These are phyloP conservation scores for Dasyurus viverrinus DNA, from an alignment of 2,113 vertebrate genomes.

Conservation along the genomic window DNA sequence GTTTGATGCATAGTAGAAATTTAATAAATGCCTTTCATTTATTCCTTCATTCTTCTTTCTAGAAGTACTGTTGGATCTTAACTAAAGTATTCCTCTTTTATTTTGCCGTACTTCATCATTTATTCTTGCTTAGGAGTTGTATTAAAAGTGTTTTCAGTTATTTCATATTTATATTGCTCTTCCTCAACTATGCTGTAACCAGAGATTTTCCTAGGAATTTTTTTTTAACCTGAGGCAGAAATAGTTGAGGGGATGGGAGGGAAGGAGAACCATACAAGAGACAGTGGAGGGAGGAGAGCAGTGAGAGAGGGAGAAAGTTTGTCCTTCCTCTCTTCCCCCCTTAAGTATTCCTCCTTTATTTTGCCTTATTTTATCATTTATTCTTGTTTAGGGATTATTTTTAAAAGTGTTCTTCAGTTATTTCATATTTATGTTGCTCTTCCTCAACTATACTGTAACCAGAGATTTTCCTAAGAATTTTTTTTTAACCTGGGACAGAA, in stretches of 20 bases:
- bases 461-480: not conserved
- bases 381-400: not conserved
- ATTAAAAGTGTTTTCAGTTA: not conserved
- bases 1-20: not conserved
- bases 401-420: not conserved
- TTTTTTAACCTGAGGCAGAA: not conserved
- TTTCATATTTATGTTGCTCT: not conserved
- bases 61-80: not conserved
- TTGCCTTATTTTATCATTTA: not conserved
- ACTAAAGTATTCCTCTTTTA: not conserved
- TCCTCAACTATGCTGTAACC: not conserved
- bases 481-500: not conserved
- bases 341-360: not conserved
- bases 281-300: too few relatives aligned
- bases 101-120: not conserved
- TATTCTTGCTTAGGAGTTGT: not conserved
- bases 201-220: not conserved
- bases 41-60: not conserved
- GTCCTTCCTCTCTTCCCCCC: too few relatives aligned
- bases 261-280: too few relatives aligned
- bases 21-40: not conserved
- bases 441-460: not conserved
- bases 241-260: too few relatives aligned
- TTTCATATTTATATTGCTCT: not conserved
- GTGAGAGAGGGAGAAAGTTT: too few relatives aligned